phyloP scores from a whole-genome alignment of 1,140 invertebrate genomes.

The Mamestra configurata region DNA sequence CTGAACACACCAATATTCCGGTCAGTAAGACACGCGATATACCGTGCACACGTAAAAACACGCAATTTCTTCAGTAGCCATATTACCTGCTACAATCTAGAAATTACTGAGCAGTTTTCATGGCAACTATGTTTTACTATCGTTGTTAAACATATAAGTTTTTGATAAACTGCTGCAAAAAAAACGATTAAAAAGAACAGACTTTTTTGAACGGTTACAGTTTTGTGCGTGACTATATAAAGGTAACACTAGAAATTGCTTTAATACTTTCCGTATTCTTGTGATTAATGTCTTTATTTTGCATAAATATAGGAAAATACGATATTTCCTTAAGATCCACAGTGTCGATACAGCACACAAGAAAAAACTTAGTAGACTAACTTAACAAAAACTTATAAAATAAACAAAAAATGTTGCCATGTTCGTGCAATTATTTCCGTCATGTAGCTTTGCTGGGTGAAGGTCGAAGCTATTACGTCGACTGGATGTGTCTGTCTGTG shows the following conservation, averaged over 20 bases:
- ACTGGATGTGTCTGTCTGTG: slow-evolving; percentile 52
- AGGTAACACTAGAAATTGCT: neutral
- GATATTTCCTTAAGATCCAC: neutral
- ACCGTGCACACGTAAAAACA: slow-evolving; percentile 52
- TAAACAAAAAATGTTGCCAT: slow-evolving; percentile 40
- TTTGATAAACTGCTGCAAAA: slow-evolving; percentile 30
- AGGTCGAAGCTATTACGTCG: slow-evolving; percentile 66
- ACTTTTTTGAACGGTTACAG: neutral
- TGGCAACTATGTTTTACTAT: slow-evolving; percentile 44
- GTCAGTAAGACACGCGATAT: slow-evolving; percentile 59
- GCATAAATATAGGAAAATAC: too few relatives aligned
- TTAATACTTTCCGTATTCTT: too few relatives aligned
- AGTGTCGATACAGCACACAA: neutral
- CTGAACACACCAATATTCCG: slow-evolving; percentile 51
- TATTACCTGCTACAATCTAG: slow-evolving; percentile 52
- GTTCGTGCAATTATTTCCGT: slow-evolving; percentile 66
- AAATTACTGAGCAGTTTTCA: slow-evolving; percentile 58
- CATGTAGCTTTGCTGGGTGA: slow-evolving; percentile 58
- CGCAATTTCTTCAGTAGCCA: slow-evolving; percentile 55
- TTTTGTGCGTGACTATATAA: neutral
- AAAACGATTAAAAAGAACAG: neutral
- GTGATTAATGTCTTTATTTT: too few relatives aligned
- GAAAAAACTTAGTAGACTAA: neutral
- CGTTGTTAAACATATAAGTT: slow-evolving; percentile 21
- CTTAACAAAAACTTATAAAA: slow-evolving; percentile 13